A percentile compares a stretch with the other conserved stretches of the same genome.
These are phyloP conservation scores for rat (Rattus norvegicus) DNA, from an alignment of 2,113 vertebrate genomes.

Conservation along the genomic window GRCr8 NC_086022.1:22102001-22102500, in stretches of 20 bases:
- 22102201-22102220: background rate
- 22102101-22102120: background rate
- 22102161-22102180: background rate
- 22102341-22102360: background rate
- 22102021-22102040: background rate
- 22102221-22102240: background rate
- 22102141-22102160: background rate
- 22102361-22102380: background rate
- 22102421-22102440: background rate
- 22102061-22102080: background rate
- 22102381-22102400: background rate
- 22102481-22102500: background rate
- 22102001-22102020: background rate
- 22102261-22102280: background rate
- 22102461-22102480: background rate
- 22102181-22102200: background rate
- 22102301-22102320: background rate
- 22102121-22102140: background rate
- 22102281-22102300: background rate
- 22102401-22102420: background rate
- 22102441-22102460: background rate
- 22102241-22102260: background rate
- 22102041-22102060: background rate
- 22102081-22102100: background rate
- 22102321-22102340: background rate